phyloP scores from a whole-genome alignment of 2,113 vertebrate species.

The Lycaon pictus region DNA sequence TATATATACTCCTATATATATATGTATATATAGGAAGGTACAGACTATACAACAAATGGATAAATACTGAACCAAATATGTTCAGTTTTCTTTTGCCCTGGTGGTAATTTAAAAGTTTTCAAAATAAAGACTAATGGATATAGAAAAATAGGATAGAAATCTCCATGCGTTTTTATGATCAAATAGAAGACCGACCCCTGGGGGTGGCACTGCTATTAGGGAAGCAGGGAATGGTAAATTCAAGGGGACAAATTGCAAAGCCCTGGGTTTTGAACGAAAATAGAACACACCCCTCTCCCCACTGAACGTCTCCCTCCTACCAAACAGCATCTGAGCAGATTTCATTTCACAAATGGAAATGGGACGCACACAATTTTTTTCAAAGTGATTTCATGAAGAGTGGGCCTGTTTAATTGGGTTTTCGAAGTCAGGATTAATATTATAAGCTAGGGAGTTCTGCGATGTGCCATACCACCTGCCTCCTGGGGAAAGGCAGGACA shows the following conservation, averaged over 20 bases:
- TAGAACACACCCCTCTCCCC: background rate
- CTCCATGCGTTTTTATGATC: background rate
- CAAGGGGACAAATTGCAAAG: background rate
- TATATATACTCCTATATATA: too few species aligned
- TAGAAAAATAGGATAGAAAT: background rate
- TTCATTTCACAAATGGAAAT: constrained; percentile 69
- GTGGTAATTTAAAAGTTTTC: constrained; percentile 60
- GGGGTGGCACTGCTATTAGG: background rate
- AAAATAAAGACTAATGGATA: constrained; percentile 51
- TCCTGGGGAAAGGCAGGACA: constrained; percentile 13
- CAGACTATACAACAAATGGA: constrained; percentile 20
- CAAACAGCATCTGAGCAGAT: constrained; percentile 20
- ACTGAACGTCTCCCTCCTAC: background rate
- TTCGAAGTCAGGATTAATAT: constrained; percentile 76
- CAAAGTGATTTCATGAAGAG: constrained; percentile 58
- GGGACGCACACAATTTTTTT: constrained; percentile 35
- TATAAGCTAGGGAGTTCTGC: constrained; percentile 60
- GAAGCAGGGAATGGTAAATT: background rate
- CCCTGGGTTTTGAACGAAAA: background rate
- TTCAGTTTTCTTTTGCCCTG: constrained; percentile 25
- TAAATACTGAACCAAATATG: constrained; percentile 17
- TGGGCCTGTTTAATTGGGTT: constrained; percentile 73
- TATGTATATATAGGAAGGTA: background rate
- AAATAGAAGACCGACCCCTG: background rate
- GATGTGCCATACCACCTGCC: background rate